phyloP scores from a whole-genome alignment of 2,113 vertebrate genomes.

The Pterophyllum scalare region DNA sequence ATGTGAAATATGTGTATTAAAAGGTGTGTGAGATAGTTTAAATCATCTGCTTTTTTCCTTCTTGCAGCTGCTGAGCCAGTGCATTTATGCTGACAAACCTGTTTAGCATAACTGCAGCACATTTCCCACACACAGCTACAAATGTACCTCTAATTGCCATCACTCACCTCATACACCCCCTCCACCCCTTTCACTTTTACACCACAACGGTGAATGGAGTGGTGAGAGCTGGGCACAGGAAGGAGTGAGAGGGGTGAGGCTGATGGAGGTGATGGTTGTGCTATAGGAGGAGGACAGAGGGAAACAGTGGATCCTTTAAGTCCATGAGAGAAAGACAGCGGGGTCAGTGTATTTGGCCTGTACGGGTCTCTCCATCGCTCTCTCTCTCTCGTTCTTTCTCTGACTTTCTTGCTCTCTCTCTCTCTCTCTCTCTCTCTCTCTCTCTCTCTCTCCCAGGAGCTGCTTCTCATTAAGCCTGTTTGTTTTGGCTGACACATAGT shows the following conservation, averaged over 20 bases:
- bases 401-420: conserved; percentile 44
- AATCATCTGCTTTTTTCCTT: background rate
- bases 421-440: conserved; percentile 58
- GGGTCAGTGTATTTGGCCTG: conserved; percentile 80
- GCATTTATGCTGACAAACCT: background rate
- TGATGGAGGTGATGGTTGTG: conserved; percentile 50
- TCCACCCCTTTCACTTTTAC: conserved; percentile 31
- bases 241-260: conserved; percentile 38
- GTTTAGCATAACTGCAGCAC: conserved; percentile 13
- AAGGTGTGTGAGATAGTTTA: background rate
- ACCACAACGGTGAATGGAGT: conserved; percentile 33
- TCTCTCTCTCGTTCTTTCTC: conserved; percentile 35
- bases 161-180: conserved; percentile 33
- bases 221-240: conserved; percentile 44
- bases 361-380: conserved; percentile 54
- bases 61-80: background rate
- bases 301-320: conserved; percentile 80
- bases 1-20: background rate
- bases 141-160: conserved; percentile 58
- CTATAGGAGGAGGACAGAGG: conserved; percentile 55
- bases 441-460: conserved; percentile 76
- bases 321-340: conserved; percentile 70
- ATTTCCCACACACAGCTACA: conserved; percentile 52
- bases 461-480: conserved; percentile 85
- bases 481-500: conserved; percentile 79